Evolutionary conservation across 1,140 invertebrate genomes (phyloP).

Genomic region (Phenacoccus solenopsis): DNA sequence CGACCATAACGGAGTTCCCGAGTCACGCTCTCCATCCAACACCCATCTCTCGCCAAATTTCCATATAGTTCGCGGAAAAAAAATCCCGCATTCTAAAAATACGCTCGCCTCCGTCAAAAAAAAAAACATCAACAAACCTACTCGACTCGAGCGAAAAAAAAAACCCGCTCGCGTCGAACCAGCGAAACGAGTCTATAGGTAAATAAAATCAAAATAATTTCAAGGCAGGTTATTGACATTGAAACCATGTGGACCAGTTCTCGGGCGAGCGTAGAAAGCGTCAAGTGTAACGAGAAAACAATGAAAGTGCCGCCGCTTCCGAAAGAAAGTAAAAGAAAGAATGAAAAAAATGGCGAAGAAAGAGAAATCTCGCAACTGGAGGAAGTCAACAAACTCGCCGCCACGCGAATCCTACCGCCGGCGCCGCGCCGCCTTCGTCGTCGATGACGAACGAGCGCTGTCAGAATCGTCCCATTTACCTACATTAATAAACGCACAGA

Average conservation of each 20-base stretch:
- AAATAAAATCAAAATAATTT: constrained; percentile 10
- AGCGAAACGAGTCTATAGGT: neutral
- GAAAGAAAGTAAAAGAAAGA: constrained; percentile 14
- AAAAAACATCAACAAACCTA: no score
- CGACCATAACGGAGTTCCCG: no score
- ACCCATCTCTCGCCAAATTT: no score
- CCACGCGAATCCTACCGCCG: neutral
- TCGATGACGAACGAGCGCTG: constrained; percentile 7
- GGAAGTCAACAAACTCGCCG: constrained; percentile 12
- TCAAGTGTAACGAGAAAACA: constrained; percentile 16
- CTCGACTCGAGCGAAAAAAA: no score
- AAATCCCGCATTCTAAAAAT: no score
- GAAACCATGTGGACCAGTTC: constrained; percentile 12
- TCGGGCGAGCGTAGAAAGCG: constrained; percentile 1
- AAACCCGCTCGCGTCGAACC: neutral
- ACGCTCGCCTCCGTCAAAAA: no score
- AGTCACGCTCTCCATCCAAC: no score
- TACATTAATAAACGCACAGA: neutral
- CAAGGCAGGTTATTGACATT: constrained; percentile 17
- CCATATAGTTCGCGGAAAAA: no score
- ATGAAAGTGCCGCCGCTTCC: constrained; percentile 5
- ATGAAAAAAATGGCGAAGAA: constrained; percentile 13
- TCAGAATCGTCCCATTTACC: constrained; percentile 13
- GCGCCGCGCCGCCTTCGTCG: neutral
- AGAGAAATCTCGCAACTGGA: neutral